A percentile compares a stretch with the other conserved stretches of the same genome.
Evolutionary conservation across 2,888 invertebrate species (phyloP).

Genomic region (Stictocephala bisonia): DNA sequence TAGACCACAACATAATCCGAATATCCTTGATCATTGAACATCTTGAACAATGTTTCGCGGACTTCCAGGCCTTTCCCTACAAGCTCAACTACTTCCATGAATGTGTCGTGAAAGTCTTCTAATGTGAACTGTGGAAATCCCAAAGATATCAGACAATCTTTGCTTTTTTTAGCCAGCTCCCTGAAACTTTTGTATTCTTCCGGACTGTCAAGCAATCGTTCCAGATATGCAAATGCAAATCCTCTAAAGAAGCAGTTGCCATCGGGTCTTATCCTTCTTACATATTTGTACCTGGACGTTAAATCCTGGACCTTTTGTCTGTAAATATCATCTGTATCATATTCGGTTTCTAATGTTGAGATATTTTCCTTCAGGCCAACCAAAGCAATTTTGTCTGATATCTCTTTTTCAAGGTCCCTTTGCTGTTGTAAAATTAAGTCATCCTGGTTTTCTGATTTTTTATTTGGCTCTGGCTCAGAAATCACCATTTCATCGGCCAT

Average conservation of each 20-base stretch:
- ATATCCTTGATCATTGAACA: conserved; percentile 94
- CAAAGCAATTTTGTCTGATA: conserved; percentile 84
- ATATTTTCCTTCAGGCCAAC: conserved; percentile 84
- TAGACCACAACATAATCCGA: conserved; percentile 96
- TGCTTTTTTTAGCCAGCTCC: conserved; percentile 86
- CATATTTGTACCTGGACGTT: conserved; percentile 81
- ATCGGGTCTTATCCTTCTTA: conserved; percentile 94
- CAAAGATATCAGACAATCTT: conserved; percentile 86
- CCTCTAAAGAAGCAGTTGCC: conserved; percentile 98
- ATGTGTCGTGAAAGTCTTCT: conserved; percentile 98
- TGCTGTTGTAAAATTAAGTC: too few species aligned
- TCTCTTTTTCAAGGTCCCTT: too few species aligned
- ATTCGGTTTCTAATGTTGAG: conserved; percentile 84
- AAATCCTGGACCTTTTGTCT: conserved; percentile 85
- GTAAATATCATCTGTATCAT: conserved; percentile 89
- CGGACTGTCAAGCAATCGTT: conserved; percentile 85
- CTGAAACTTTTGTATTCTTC: conserved; percentile 86
- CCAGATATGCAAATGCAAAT: conserved; percentile 94
- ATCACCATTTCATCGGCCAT: too few species aligned
- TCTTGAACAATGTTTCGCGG: conserved; percentile 79
- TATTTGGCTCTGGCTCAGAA: too few species aligned
- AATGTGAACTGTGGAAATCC: conserved; percentile 98
- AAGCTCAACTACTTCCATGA: conserved; percentile 90
- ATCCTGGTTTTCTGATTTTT: too few species aligned
- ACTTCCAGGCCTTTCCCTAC: conserved; percentile 75